Evolutionary conservation across 2,113 vertebrate species (phyloP).

Genomic region (Melanerpes aurifrons): DNA sequence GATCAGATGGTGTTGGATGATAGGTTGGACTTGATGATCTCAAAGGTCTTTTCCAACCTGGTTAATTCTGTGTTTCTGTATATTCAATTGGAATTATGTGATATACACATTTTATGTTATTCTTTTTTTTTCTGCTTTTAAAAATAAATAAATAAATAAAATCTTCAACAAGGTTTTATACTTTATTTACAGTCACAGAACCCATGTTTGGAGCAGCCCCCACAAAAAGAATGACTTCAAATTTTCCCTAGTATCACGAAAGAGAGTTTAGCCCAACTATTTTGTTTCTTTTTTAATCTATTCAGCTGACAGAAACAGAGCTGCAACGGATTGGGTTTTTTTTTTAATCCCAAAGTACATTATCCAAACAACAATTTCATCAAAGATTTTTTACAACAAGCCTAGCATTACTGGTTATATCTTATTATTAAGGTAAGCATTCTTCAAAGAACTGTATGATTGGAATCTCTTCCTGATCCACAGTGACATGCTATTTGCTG

Average conservation of each 20-base stretch:
- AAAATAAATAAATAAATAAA: neutral
- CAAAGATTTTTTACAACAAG: slow-evolving; percentile 45
- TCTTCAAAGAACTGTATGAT: slow-evolving; percentile 66
- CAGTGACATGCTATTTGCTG: slow-evolving; percentile 62
- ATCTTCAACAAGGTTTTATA: neutral
- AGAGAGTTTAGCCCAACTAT: neutral
- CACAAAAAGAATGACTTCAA: neutral
- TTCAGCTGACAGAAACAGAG: slow-evolving; percentile 21
- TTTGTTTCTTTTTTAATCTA: neutral
- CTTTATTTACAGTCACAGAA: neutral
- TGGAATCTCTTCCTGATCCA: slow-evolving; percentile 59
- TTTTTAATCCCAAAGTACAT: slow-evolving; percentile 48
- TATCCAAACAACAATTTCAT: slow-evolving; percentile 54
- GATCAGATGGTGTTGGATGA: too few relatives aligned
- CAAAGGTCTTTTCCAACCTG: too few relatives aligned
- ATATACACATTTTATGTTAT: neutral
- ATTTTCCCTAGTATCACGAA: neutral
- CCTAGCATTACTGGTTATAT: slow-evolving; percentile 31
- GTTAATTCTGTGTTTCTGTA: neutral
- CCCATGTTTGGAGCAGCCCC: neutral
- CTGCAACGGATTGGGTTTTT: neutral
- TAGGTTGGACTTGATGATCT: too few relatives aligned
- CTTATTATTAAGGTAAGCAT: slow-evolving; percentile 70
- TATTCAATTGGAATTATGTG: neutral
- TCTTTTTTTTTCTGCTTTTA: neutral